Evolutionary conservation across 2,113 vertebrate genomes (phyloP).

Genomic region (Ictidomys tridecemlineatus): DNA sequence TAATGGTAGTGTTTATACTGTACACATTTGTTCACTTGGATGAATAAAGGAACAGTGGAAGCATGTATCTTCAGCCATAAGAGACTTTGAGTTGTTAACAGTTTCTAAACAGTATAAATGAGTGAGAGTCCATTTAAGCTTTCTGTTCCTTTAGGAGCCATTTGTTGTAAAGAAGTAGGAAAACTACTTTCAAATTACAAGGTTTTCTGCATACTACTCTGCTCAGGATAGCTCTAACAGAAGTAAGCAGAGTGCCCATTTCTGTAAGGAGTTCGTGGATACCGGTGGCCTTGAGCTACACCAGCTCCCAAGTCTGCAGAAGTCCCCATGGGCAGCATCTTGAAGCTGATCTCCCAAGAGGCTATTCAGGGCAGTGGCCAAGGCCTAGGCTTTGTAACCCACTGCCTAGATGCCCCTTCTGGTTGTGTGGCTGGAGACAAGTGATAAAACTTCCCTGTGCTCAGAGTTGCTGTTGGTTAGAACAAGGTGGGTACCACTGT

Average conservation of each 20-base stretch:
- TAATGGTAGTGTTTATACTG: background rate
- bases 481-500: background rate
- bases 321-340: background rate
- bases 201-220: background rate
- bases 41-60: background rate
- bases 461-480: background rate
- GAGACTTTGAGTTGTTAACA: conserved; percentile 19
- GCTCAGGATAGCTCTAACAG: background rate
- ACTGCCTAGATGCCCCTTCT: background rate
- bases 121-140: conserved; percentile 10
- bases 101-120: background rate
- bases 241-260: background rate
- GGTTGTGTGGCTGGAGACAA: background rate
- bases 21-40: background rate
- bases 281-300: background rate
- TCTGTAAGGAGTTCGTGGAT: background rate
- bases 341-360: background rate
- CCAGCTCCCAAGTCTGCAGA: background rate
- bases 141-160: background rate
- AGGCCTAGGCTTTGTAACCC: background rate
- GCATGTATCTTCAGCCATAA: background rate
- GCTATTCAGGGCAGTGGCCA: background rate
- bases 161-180: conserved; percentile 45
- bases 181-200: background rate
- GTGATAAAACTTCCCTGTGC: background rate